phyloP scores from a whole-genome alignment of 2,888 invertebrate genomes.

The Agelastica alni region DNA sequence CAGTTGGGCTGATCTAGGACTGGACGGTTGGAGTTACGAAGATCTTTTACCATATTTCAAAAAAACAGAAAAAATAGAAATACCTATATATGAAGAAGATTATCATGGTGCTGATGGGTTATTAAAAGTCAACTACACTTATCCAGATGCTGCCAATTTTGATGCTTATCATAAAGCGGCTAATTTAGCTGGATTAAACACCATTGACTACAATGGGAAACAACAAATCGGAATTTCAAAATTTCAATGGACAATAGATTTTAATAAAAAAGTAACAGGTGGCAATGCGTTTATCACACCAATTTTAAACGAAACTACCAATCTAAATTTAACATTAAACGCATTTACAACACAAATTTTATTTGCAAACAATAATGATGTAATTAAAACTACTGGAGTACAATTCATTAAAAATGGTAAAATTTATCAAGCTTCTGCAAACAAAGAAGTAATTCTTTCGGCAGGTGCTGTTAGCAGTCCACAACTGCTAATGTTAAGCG shows the following conservation, averaged over 20 bases:
- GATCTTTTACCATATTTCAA: constrained; percentile 56
- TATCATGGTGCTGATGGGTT: constrained; percentile 18
- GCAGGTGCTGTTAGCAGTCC: constrained; percentile 74
- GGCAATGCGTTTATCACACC: constrained; percentile 66
- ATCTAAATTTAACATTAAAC: constrained; percentile 63
- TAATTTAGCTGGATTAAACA: constrained; percentile 61
- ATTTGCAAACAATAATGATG: constrained; percentile 52
- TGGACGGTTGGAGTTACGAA: constrained; percentile 56
- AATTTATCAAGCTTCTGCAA: constrained; percentile 59
- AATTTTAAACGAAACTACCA: constrained; percentile 56
- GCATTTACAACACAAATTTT: constrained; percentile 62
- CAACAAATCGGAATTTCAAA: constrained; percentile 64
- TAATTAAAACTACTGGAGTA: constrained; percentile 60
- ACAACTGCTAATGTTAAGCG: constrained; percentile 44
- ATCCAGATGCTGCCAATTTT: constrained; percentile 10
- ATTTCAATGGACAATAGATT: constrained; percentile 64
- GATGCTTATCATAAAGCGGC: constrained; percentile 55
- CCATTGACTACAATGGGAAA: constrained; percentile 67
- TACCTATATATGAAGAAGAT: not conserved
- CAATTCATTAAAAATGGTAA: constrained; percentile 58
- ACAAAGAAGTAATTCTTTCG: constrained; percentile 72
- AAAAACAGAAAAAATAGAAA: constrained; percentile 11
- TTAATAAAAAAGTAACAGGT: constrained; percentile 64
- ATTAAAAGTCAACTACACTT: constrained; percentile 12
- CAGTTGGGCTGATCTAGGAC: constrained; percentile 79